These are phyloP conservation scores for Ceratina calcarata DNA, from an alignment of 1,140 invertebrate genomes.

Conservation along the genomic window DNA sequence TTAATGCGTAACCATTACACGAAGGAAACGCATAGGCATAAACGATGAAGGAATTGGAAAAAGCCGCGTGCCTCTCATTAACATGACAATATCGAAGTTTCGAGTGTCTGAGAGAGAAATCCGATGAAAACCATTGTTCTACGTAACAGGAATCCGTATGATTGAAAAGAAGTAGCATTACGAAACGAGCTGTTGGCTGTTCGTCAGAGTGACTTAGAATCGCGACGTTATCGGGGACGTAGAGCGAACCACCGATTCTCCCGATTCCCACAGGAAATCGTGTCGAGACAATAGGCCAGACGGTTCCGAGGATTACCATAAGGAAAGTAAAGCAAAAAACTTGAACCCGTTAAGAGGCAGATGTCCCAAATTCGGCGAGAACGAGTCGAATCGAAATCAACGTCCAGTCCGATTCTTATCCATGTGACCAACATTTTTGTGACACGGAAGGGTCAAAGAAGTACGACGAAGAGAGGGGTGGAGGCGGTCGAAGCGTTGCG, in stretches of 20 bases:
- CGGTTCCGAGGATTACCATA: background rate
- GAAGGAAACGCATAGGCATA: background rate
- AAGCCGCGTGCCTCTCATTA: background rate
- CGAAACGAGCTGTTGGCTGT: background rate
- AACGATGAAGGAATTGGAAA: background rate
- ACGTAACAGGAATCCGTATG: background rate
- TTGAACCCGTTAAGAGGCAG: too few species aligned
- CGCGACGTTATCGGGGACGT: too few species aligned
- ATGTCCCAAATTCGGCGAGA: background rate
- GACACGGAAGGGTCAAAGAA: slow-evolving; percentile 23
- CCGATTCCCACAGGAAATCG: too few species aligned
- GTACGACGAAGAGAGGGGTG: slow-evolving; percentile 1
- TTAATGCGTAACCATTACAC: slow-evolving; percentile 1
- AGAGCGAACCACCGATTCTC: too few species aligned
- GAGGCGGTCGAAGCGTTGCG: too few species aligned
- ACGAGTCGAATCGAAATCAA: background rate
- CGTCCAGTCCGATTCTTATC: background rate
- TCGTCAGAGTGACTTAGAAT: too few species aligned
- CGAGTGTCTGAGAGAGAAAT: background rate
- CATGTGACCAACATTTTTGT: slow-evolving; percentile 44
- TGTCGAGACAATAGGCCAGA: background rate
- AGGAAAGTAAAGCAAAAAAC: background rate
- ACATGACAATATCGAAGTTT: slow-evolving; percentile 1
- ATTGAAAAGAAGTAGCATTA: background rate
- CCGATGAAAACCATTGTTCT: background rate